These are phyloP conservation scores for Numenius arquata DNA, from an alignment of 2,113 vertebrate genomes.

Conservation along the genomic window DNA sequence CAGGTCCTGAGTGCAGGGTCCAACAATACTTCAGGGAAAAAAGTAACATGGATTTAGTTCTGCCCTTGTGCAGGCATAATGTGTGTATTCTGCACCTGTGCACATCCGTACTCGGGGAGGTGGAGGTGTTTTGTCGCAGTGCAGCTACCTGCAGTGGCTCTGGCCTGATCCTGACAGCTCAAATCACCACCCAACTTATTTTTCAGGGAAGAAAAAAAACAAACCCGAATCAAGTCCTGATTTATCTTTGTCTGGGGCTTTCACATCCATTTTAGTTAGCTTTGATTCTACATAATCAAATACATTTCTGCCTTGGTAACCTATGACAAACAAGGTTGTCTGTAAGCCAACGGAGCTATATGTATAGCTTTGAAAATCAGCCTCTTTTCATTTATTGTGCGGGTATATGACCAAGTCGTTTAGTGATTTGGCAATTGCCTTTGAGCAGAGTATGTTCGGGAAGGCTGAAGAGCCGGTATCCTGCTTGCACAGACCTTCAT, in stretches of 20 bases:
- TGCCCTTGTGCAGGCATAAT: neutral
- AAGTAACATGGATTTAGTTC: neutral
- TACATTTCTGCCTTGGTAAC: neutral
- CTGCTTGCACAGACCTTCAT: neutral
- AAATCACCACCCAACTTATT: neutral
- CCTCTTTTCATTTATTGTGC: neutral
- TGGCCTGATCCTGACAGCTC: neutral
- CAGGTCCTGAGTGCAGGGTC: neutral
- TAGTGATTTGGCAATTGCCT: neutral
- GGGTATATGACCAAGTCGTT: neutral
- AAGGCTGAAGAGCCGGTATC: neutral
- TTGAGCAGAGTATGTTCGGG: neutral
- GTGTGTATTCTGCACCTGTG: neutral
- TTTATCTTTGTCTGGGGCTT: neutral
- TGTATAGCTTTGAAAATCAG: neutral
- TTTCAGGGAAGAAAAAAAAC: neutral
- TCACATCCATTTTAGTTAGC: neutral
- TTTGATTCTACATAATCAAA: neutral
- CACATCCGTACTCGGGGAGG: fast-evolving
- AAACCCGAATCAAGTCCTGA: neutral
- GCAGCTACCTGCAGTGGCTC: neutral
- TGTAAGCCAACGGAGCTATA: neutral
- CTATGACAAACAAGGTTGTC: neutral
- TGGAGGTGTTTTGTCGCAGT: neutral
- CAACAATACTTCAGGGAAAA: neutral